A percentile compares a stretch with the other conserved stretches of the same genome.
These are phyloP conservation scores for Hippocampus guttulatus DNA, from an alignment of 2,113 vertebrate genomes.

Conservation along the genomic window DNA sequence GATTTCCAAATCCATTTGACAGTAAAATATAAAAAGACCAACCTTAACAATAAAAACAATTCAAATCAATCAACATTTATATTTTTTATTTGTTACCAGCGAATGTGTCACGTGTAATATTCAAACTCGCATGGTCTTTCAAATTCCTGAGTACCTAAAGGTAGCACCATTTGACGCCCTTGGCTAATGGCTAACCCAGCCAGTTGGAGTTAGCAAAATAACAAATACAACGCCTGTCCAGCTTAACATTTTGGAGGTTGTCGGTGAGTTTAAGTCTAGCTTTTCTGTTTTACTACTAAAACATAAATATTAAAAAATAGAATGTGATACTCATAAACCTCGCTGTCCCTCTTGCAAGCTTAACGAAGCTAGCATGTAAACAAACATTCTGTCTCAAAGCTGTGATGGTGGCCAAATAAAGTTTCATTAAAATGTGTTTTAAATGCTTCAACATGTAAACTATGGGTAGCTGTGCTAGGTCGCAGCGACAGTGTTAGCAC, in stretches of 20 bases:
- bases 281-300: neutral
- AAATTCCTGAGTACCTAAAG: conserved; percentile 21
- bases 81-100: neutral
- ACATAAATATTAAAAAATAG: neutral
- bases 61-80: neutral
- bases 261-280: conserved; percentile 39
- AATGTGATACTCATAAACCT: neutral
- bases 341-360: neutral
- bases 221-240: neutral
- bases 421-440: neutral
- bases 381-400: neutral
- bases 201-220: conserved; percentile 21
- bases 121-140: neutral
- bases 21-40: neutral
- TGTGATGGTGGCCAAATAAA: neutral
- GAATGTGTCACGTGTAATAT: fast-evolving
- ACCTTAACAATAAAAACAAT: neutral
- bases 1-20: neutral
- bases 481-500: neutral
- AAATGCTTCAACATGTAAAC: neutral
- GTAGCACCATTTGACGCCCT: conserved; percentile 37
- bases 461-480: neutral
- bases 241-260: conserved; percentile 2
- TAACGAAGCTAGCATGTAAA: conserved; percentile 33
- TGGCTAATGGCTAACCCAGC: conserved; percentile 25